phyloP scores from a whole-genome alignment of 1,140 invertebrate species.

The Brachionus manjavacas region DNA sequence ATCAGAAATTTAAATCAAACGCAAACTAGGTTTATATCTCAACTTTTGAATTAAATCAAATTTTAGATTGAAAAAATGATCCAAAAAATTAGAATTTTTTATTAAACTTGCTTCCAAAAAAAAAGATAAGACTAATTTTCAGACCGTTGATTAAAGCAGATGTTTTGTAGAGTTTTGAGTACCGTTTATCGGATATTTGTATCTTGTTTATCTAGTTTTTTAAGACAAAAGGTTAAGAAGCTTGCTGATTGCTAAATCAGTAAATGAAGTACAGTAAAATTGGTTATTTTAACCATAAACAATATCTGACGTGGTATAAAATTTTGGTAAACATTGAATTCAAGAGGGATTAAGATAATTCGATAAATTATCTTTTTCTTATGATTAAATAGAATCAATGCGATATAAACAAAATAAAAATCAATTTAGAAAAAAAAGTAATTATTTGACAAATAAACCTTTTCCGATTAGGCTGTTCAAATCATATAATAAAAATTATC shows the following conservation, averaged over 20 bases:
- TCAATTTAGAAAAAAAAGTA: not conserved
- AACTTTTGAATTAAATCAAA: not conserved
- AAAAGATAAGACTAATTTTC: not conserved
- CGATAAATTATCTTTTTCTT: not conserved
- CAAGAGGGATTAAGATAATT: not conserved
- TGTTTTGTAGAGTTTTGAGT: not conserved
- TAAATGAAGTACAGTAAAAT: not conserved
- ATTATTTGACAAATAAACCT: not conserved
- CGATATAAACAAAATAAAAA: not conserved
- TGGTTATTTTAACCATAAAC: not conserved
- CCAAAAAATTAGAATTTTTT: not conserved
- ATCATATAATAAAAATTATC: not conserved
- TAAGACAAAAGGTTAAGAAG: not conserved
- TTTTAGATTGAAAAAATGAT: too few relatives aligned
- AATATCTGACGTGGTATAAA: not conserved
- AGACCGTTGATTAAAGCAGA: not conserved
- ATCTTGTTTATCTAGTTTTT: not conserved
- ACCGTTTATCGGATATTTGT: not conserved
- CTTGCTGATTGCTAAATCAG: not conserved
- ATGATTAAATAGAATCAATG: not conserved
- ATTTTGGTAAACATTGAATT: not conserved
- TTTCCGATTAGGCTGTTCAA: not conserved
- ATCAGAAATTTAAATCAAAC: not conserved
- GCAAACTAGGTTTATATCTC: not conserved
- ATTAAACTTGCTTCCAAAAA: not conserved